A percentile compares a stretch with the other conserved stretches of the same genome.
These are phyloP conservation scores for Lacerta bilineata DNA, from an alignment of 2,797 vertebrate genomes.

Conservation along the genomic window DNA sequence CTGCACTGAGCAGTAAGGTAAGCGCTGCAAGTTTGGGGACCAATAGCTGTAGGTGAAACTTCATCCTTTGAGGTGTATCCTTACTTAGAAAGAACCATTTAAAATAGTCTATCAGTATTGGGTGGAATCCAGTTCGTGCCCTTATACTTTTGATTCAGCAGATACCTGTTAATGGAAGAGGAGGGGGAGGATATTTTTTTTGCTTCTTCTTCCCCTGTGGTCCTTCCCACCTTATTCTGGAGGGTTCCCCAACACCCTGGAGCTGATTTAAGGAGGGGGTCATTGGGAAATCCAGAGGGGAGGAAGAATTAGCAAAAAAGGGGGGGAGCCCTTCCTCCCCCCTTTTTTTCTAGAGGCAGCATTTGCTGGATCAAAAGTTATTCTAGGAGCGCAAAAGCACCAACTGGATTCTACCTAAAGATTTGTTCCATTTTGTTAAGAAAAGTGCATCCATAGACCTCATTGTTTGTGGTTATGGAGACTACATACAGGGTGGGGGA, in stretches of 20 bases:
- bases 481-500: background rate
- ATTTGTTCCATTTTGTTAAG: conserved; percentile 48
- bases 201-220: background rate
- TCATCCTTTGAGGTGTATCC: conserved; percentile 29
- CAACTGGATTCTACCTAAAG: background rate
- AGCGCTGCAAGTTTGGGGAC: background rate
- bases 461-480: conserved; percentile 13
- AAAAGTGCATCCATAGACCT: conserved; percentile 9
- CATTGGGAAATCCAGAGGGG: background rate
- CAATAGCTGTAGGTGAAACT: conserved; percentile 43
- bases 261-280: background rate
- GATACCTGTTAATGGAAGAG: background rate
- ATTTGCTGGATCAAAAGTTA: background rate
- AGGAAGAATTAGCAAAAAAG: background rate
- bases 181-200: background rate
- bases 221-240: background rate
- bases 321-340: background rate
- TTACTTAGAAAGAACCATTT: conserved; percentile 31
- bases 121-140: no score
- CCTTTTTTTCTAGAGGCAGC: background rate
- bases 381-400: background rate
- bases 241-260: background rate
- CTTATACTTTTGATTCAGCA: no score
- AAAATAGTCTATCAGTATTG: conserved; percentile 12
- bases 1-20: background rate